Percentiles rank a stretch among this genome's conserved stretches.
These are phyloP conservation scores for Tetranychus truncatus DNA, from an alignment of 2,888 invertebrate genomes.

Conservation along the genomic window DNA sequence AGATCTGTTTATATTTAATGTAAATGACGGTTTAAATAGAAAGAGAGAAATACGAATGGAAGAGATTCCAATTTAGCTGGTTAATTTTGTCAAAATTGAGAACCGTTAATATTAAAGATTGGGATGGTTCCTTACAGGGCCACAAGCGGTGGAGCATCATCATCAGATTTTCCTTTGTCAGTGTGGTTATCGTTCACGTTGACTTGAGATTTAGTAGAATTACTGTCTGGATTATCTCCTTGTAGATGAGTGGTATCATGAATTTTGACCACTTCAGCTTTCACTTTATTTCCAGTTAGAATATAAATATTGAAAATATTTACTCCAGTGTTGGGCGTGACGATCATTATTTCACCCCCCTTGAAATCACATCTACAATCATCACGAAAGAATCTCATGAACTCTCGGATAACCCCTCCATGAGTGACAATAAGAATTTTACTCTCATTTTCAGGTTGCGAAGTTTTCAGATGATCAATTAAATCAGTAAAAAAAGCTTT, in stretches of 20 bases:
- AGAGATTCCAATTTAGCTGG: too few species aligned
- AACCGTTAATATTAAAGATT: too few species aligned
- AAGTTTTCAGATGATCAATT: background rate
- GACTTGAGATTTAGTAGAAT: background rate
- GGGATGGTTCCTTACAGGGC: background rate
- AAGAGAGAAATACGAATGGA: too few species aligned
- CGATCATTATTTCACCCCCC: background rate
- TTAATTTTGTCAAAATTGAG: too few species aligned
- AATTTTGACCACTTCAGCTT: background rate
- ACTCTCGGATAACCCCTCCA: conserved; percentile 21
- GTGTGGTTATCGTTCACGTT: background rate
- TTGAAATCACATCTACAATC: conserved; percentile 10
- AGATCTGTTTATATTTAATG: too few species aligned
- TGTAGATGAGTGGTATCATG: background rate
- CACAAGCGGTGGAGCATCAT: background rate
- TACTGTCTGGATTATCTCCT: background rate
- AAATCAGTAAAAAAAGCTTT: conserved; percentile 12
- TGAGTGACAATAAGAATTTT: conserved; percentile 20
- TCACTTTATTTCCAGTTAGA: background rate
- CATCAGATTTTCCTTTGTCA: background rate
- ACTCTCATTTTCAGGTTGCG: background rate
- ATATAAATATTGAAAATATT: conserved; percentile 13
- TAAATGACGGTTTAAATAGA: too few species aligned
- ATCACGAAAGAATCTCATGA: conserved; percentile 15
- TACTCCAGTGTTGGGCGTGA: conserved; percentile 20